Percentiles rank a stretch among this genome's conserved stretches.
phyloP scores from a whole-genome alignment of 2,113 vertebrate genomes.

The Pipa parva region DNA sequence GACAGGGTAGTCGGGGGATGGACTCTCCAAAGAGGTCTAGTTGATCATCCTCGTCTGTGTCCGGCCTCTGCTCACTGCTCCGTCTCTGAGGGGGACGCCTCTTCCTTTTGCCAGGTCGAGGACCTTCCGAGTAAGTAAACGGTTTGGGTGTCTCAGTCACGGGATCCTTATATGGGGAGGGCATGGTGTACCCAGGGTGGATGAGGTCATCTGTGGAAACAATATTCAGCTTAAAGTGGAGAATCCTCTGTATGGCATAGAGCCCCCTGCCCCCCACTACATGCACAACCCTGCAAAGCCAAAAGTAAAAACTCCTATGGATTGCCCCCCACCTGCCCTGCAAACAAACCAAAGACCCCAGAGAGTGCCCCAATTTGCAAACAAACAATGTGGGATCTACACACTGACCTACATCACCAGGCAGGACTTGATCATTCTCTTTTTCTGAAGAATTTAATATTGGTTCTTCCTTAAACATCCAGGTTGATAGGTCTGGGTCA shows the following conservation, averaged over 20 bases:
- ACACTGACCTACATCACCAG: not conserved
- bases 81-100: slow-evolving; percentile 20
- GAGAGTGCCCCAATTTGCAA: too few species aligned
- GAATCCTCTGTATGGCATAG: too few species aligned
- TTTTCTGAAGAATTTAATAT: not conserved
- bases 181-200: not conserved
- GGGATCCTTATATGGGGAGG: not conserved
- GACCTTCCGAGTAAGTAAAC: not conserved
- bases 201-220: not conserved
- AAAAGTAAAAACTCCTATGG: not conserved
- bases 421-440: not conserved
- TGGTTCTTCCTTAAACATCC: slow-evolving; percentile 8
- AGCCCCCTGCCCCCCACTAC: too few species aligned
- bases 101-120: slow-evolving; percentile 12
- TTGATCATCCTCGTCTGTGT: not conserved
- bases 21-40: not conserved
- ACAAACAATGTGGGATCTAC: too few species aligned
- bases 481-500: slow-evolving; percentile 21
- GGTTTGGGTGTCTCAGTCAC: slow-evolving; percentile 1
- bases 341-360: not conserved
- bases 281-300: not conserved
- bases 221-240: too few species aligned
- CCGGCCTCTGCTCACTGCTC: not conserved
- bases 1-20: not conserved
- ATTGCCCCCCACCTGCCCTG: not conserved